Evolutionary conservation across 1,140 invertebrate species (phyloP).

Genomic region (Nymphalis io): DNA sequence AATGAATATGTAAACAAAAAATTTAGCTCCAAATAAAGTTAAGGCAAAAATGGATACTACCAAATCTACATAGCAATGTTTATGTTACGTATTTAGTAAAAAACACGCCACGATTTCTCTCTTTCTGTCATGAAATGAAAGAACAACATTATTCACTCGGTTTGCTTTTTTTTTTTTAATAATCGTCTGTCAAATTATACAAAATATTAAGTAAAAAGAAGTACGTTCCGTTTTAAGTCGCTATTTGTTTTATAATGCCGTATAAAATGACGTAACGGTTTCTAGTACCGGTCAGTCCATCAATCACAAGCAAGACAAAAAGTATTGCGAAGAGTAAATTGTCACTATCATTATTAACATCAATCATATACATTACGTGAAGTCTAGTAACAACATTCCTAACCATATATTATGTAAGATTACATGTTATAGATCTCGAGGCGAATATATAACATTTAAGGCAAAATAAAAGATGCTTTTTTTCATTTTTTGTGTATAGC

Average conservation of each 20-base stretch:
- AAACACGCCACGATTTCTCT: background rate
- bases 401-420: no score
- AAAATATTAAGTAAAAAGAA: background rate
- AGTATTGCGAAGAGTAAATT: slow-evolving; percentile 33
- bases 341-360: slow-evolving; percentile 40
- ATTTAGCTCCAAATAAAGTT: slow-evolving; percentile 40
- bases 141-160: no score
- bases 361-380: slow-evolving; percentile 13
- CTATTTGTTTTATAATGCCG: slow-evolving; percentile 29
- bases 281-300: slow-evolving; percentile 36
- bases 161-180: no score
- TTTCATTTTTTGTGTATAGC: background rate
- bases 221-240: slow-evolving; percentile 8
- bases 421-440: no score
- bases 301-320: slow-evolving; percentile 43
- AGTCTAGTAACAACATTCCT: background rate
- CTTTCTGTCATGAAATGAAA: no score
- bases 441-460: no score
- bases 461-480: no score
- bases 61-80: background rate
- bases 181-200: no score
- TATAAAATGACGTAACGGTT: slow-evolving; percentile 41
- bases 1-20: slow-evolving; percentile 37
- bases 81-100: slow-evolving; percentile 1
- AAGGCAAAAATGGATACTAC: background rate